Percentiles rank a stretch among this genome's conserved stretches.
phyloP scores from a whole-genome alignment of 1,140 invertebrate genomes.

The Caenorhabditis brenneri region DNA sequence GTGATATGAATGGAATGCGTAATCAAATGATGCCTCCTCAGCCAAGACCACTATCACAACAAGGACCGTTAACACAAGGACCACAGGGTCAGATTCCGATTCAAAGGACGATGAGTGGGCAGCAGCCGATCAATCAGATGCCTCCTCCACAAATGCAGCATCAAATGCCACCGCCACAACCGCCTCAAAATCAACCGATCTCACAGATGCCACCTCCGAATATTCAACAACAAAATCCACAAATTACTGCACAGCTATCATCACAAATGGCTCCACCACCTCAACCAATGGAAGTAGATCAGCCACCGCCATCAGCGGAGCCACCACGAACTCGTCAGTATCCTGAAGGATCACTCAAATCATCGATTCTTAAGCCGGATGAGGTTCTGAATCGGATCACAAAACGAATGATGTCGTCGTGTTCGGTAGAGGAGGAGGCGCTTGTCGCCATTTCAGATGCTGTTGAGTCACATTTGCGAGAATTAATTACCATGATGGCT shows the following conservation, averaged over 20 bases:
- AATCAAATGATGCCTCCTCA: neutral
- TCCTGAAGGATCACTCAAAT: constrained; percentile 44
- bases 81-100: neutral
- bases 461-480: constrained; percentile 42
- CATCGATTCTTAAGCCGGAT: constrained; percentile 37
- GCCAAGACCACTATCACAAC: no score
- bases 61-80: neutral
- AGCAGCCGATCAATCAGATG: neutral
- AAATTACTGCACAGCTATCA: no score
- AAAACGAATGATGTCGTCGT: constrained; percentile 48
- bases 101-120: neutral
- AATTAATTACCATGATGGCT: constrained; percentile 44
- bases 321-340: neutral
- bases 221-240: neutral
- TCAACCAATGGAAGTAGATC: neutral
- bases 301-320: neutral
- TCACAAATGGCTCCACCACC: neutral
- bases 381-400: constrained; percentile 52
- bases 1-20: neutral
- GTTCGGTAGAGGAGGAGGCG: constrained; percentile 51
- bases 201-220: neutral
- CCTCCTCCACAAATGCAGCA: neutral
- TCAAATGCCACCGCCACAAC: neutral
- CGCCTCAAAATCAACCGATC: neutral
- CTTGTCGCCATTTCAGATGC: constrained; percentile 50